Percentiles rank a stretch among this genome's conserved stretches.
phyloP scores from a whole-genome alignment of 1,140 invertebrate genomes.

The Campoletis sonorensis region DNA sequence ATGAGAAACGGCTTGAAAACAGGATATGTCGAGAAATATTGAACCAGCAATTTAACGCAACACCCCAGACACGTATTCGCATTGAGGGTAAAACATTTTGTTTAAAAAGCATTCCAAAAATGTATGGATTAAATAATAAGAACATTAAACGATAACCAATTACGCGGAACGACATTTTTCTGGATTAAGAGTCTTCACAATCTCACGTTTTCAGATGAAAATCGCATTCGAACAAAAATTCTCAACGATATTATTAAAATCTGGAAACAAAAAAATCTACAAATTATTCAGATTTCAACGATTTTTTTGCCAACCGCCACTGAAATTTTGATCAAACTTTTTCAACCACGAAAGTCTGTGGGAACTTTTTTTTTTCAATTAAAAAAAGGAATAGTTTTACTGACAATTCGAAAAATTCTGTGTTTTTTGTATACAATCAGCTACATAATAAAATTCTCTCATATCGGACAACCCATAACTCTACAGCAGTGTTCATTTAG shows the following conservation, averaged over 20 bases:
- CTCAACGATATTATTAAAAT: too few relatives aligned
- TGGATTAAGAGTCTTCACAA: neutral
- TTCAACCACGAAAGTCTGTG: too few relatives aligned
- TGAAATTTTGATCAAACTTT: too few relatives aligned
- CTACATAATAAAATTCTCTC: conserved; percentile 34
- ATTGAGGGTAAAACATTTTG: neutral
- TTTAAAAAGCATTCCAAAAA: neutral
- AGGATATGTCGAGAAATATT: conserved; percentile 10
- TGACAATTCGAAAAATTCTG: conserved; percentile 3
- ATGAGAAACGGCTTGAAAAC: neutral
- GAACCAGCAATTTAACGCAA: conserved; percentile 25
- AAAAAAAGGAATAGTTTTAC: neutral
- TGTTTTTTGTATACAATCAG: neutral
- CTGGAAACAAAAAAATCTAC: too few relatives aligned
- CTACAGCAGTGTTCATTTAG: conserved; percentile 14
- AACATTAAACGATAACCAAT: neutral
- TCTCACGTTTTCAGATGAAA: too few relatives aligned
- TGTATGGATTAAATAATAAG: neutral
- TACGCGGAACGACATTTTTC: neutral
- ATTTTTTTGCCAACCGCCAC: too few relatives aligned
- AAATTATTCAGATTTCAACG: too few relatives aligned
- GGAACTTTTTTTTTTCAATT: too few relatives aligned
- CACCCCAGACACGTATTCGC: conserved; percentile 3
- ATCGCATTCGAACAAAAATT: too few relatives aligned
- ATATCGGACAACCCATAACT: neutral